A percentile compares a stretch with the other conserved stretches of the same genome.
These are phyloP conservation scores for Erebia epiphron DNA, from an alignment of 2,888 invertebrate species.

Conservation along the genomic window DNA sequence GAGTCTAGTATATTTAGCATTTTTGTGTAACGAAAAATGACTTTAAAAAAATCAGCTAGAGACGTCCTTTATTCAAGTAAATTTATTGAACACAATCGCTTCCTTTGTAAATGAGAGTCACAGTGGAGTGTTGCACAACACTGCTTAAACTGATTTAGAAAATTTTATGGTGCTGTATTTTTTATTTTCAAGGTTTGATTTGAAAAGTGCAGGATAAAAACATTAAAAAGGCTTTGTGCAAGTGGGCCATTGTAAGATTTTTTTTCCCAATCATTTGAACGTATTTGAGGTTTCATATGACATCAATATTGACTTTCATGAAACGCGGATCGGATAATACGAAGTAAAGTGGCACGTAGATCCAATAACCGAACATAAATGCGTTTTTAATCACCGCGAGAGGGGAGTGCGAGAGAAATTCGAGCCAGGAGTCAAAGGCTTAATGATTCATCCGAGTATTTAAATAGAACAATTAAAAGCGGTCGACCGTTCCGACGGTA, in stretches of 20 bases:
- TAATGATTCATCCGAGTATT: conserved; percentile 52
- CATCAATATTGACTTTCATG: conserved; percentile 32
- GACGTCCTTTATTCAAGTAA: too few species aligned
- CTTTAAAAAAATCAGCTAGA: not conserved
- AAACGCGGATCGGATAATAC: conserved; percentile 37
- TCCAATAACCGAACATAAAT: conserved; percentile 52
- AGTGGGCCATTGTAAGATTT: not conserved
- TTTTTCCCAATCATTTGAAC: not conserved
- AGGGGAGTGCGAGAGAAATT: conserved; percentile 56
- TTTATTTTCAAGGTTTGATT: too few species aligned
- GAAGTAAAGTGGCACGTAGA: conserved; percentile 43
- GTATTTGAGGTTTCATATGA: conserved; percentile 22
- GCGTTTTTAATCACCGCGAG: conserved; percentile 62
- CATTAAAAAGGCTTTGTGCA: too few species aligned
- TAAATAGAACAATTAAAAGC: conserved; percentile 69
- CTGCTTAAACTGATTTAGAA: too few species aligned
- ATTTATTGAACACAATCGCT: too few species aligned
- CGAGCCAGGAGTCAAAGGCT: conserved; percentile 55
- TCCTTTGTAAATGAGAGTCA: too few species aligned
- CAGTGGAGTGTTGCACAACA: too few species aligned
- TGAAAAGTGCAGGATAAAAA: too few species aligned
- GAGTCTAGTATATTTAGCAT: not conserved
- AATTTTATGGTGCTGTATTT: too few species aligned
- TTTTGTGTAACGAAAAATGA: not conserved
- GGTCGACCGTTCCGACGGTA: conserved; percentile 59